Evolutionary conservation across 2,113 vertebrate species (phyloP).

Genomic region (Mixornis gularis): DNA sequence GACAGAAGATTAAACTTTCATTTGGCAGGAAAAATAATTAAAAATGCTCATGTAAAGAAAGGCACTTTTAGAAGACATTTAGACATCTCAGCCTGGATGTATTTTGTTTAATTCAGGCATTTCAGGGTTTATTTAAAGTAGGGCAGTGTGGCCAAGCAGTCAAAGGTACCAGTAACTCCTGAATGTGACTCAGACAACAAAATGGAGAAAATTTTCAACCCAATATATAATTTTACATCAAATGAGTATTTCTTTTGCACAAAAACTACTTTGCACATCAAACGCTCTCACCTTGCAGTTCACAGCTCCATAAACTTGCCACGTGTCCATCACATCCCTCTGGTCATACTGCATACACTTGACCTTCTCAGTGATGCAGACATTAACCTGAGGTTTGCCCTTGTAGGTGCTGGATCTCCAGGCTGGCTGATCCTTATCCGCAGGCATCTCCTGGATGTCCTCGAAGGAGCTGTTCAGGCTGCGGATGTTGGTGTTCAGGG

Average conservation of each 20-base stretch:
- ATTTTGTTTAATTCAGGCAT: not conserved
- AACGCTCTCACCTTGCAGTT: slow-evolving; percentile 86
- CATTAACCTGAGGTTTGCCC: slow-evolving; percentile 84
- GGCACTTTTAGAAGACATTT: not conserved
- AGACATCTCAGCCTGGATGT: not conserved
- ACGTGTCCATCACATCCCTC: slow-evolving; percentile 78
- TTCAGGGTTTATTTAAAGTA: not conserved
- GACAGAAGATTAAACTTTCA: not conserved
- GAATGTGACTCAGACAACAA: not conserved
- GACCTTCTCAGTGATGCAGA: slow-evolving; percentile 84
- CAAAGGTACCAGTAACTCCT: not conserved
- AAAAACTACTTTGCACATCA: not conserved
- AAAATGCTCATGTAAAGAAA: not conserved
- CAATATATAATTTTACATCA: not conserved
- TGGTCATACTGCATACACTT: slow-evolving; percentile 89
- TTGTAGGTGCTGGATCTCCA: slow-evolving; percentile 85
- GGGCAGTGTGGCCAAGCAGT: not conserved
- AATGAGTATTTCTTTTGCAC: not conserved
- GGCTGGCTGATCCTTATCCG: slow-evolving; percentile 80
- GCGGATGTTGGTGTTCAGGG: slow-evolving; percentile 75
- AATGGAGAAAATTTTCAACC: not conserved
- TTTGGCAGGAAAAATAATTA: not conserved
- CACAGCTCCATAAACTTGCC: slow-evolving; percentile 89
- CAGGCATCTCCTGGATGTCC: slow-evolving; percentile 50
- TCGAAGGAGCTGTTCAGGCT: slow-evolving; percentile 64